A percentile compares a stretch with the other conserved stretches of the same genome.
phyloP scores from a whole-genome alignment of 2,888 invertebrate genomes.

The Xestia c-nigrum region DNA sequence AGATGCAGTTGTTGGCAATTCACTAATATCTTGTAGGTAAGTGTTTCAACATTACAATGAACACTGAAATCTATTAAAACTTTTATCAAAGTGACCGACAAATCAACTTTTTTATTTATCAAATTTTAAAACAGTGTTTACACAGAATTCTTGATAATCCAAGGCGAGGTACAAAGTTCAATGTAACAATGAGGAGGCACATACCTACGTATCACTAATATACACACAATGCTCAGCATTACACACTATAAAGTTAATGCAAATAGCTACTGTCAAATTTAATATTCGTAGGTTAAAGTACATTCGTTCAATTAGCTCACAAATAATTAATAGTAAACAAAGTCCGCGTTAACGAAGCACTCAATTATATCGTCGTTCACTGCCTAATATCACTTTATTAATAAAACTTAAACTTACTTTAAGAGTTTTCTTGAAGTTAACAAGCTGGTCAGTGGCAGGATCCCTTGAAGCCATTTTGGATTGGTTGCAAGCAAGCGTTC shows the following conservation, averaged over 20 bases:
- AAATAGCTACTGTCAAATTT: conserved; percentile 36
- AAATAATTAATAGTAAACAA: conserved; percentile 15
- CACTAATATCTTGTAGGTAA: conserved; percentile 2
- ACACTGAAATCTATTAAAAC: neutral
- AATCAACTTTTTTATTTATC: conserved; percentile 12
- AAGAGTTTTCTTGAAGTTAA: conserved; percentile 90
- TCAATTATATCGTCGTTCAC: conserved; percentile 27
- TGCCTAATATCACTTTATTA: conserved; percentile 31
- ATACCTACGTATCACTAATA: conserved; percentile 46
- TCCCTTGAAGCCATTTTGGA: conserved; percentile 88
- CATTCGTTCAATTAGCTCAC: conserved; percentile 24
- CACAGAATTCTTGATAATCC: conserved; percentile 37
- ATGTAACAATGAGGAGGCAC: conserved; percentile 41
- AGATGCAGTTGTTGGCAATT: conserved; percentile 37
- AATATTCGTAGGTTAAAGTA: conserved; percentile 32
- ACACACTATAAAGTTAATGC: conserved; percentile 38
- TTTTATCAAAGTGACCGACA: conserved; percentile 9
- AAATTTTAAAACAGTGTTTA: conserved; percentile 33
- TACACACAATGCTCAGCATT: conserved; percentile 64
- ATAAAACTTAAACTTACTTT: conserved; percentile 87
- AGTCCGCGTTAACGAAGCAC: conserved; percentile 24
- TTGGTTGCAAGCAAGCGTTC: conserved; percentile 40
- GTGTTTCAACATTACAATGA: conserved; percentile 10
- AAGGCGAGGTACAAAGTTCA: conserved; percentile 65
- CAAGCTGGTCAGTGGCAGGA: conserved; percentile 92